A percentile compares a stretch with the other conserved stretches of the same genome.
Conservation (phyloP, 2,113 vertebrate species). For the Falco punctatus region DNA sequence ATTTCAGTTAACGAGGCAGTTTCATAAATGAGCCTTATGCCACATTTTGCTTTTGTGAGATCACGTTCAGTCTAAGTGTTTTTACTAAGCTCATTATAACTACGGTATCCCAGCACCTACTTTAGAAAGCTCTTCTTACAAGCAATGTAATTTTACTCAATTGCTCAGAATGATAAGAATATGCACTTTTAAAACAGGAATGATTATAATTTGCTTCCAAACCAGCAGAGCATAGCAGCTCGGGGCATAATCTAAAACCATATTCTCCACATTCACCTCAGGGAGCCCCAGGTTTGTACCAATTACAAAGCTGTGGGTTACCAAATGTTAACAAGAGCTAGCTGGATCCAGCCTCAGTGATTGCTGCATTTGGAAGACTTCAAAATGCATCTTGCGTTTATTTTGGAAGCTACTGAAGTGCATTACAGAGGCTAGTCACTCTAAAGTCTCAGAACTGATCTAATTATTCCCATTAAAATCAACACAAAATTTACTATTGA, state of each 20-base stretch:
- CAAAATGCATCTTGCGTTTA: neutral
- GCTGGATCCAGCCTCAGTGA: neutral
- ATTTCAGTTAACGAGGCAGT: neutral
- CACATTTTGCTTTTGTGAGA: neutral
- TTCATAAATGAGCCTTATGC: neutral
- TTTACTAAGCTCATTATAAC: slow-evolving; percentile 16
- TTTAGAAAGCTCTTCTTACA: neutral
- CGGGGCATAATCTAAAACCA: neutral
- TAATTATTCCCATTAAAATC: neutral
- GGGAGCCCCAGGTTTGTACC: neutral
- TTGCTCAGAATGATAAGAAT: neutral
- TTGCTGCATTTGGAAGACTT: neutral
- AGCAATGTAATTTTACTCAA: neutral
- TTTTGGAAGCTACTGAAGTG: neutral
- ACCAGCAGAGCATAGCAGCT: neutral
- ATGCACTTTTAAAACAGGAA: neutral
- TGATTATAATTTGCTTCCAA: neutral
- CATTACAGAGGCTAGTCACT: neutral
- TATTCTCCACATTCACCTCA: neutral
- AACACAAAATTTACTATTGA: neutral
- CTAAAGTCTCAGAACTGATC: neutral
- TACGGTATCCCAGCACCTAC: neutral
- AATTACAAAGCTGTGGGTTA: neutral
- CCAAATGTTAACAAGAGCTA: neutral
- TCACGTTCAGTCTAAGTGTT: neutral